Evolutionary conservation across 2,797 vertebrate species (phyloP).

Genomic region (Alcedo atthis): DNA sequence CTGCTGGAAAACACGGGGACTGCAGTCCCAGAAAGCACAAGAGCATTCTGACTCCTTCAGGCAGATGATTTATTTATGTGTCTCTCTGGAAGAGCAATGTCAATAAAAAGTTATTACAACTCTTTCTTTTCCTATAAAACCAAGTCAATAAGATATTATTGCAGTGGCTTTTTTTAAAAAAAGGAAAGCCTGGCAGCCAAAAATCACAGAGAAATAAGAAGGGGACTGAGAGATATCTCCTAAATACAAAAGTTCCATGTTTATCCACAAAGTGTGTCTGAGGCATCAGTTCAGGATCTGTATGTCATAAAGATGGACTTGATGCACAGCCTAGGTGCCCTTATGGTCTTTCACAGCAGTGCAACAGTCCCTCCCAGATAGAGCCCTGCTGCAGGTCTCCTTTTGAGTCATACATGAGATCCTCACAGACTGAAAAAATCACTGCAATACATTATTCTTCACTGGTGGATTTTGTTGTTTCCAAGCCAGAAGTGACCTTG

Average conservation of each 20-base stretch:
- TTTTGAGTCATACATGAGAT: background rate
- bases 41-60: conserved; percentile 11
- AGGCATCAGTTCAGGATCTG: background rate
- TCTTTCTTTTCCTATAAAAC: conserved; percentile 52
- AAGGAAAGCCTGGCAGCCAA: conserved; percentile 34
- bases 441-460: background rate
- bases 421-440: background rate
- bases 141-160: conserved; percentile 53
- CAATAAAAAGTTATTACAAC: conserved; percentile 68
- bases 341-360: background rate
- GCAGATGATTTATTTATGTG: conserved; percentile 28
- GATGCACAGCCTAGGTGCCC: background rate
- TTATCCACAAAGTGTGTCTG: background rate
- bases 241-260: conserved; percentile 10
- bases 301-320: background rate
- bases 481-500: background rate
- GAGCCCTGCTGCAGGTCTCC: background rate
- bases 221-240: background rate
- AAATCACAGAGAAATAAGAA: conserved; percentile 2
- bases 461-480: background rate
- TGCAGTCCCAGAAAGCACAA: background rate
- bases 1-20: background rate
- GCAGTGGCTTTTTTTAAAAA: background rate
- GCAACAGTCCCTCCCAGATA: background rate
- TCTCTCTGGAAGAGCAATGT: conserved; percentile 30